Base-by-base conservation (phyloP, 2,888 invertebrate genomes). In the Physocephala rufipes region DNA sequence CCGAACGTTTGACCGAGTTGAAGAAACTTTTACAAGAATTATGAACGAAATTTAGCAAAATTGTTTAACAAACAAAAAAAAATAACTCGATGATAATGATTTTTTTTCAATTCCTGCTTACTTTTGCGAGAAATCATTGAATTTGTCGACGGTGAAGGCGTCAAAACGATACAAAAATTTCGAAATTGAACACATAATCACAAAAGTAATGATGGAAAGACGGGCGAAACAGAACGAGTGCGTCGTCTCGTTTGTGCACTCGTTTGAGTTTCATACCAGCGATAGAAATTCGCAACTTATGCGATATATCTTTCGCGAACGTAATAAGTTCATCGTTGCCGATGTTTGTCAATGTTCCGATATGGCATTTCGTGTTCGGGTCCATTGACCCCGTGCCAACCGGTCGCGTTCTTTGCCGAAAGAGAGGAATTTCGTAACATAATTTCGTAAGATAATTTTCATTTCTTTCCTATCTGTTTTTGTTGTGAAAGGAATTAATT, bases 181-280 rank as follows among this genome's bases (percentile, higher is more conserved):
- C 71, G 65, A 71, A 73, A 71, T 71, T 69, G 69, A 68, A 71
- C 67, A n/a, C n/a, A 68, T 64, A 71, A 53, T 30, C 45, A 62
- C 63, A 47, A 71, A 65, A 73, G 26, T 64, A 68, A 70, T 53
- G 36, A 36, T 36, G 36, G 36, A 36, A n/a, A 4, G 36, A 36
- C 36, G 36, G n/a, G n/a, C n/a, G n/a, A n/a, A n/a, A n/a, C n/a
- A n/a, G n/a, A n/a, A n/a, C n/a, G n/a, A n/a, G n/a, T n/a, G n/a
- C n/a, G n/a, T n/a, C n/a, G n/a, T n/a, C n/a, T n/a, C n/a, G n/a
- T n/a, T n/a, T n/a, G n/a, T n/a, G n/a, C n/a, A n/a, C n/a, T 36
- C 36, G 36, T 36, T 36, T 36, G 36, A 45, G 51, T 30, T 67
- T 30, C 51, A 43, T 64, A 43, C 61, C 62, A 53, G 73, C 73